Evolutionary conservation across 2,113 vertebrate species (phyloP).

Genomic region (Centropristis striata): DNA sequence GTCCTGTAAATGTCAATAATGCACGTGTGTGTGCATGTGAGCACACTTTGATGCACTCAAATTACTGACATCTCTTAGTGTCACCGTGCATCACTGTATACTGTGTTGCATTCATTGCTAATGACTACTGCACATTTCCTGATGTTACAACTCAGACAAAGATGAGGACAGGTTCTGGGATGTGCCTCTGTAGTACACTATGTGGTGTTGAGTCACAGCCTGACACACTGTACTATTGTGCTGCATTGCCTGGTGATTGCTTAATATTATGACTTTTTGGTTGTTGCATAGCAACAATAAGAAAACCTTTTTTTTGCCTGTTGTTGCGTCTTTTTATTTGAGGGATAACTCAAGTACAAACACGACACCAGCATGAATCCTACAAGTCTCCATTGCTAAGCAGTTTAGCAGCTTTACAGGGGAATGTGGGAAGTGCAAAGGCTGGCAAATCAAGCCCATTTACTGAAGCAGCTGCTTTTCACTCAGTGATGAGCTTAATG

Average conservation of each 20-base stretch:
- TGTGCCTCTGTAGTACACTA: neutral
- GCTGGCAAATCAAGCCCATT: slow-evolving; percentile 40
- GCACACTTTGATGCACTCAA: neutral
- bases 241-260: neutral
- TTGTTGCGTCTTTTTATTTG: neutral
- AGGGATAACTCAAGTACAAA: neutral
- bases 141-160: neutral
- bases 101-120: neutral
- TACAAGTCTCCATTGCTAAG: slow-evolving; percentile 28
- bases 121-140: neutral
- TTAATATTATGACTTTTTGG: slow-evolving; percentile 21
- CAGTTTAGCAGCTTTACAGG: slow-evolving; percentile 35
- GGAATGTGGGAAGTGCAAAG: slow-evolving; percentile 36
- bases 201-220: slow-evolving; percentile 23
- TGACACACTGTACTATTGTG: slow-evolving; percentile 2
- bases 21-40: neutral
- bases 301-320: slow-evolving; percentile 17
- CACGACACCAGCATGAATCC: neutral
- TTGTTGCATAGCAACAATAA: slow-evolving; percentile 54
- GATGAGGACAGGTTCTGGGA: neutral
- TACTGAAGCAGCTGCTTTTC: slow-evolving; percentile 58
- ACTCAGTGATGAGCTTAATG: slow-evolving; percentile 37
- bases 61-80: neutral
- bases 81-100: neutral
- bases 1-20: neutral